A percentile compares a stretch with the other conserved stretches of the same genome.
Conservation (phyloP, 1,140 invertebrate species). For the Sminthurinus signatus region DNA sequence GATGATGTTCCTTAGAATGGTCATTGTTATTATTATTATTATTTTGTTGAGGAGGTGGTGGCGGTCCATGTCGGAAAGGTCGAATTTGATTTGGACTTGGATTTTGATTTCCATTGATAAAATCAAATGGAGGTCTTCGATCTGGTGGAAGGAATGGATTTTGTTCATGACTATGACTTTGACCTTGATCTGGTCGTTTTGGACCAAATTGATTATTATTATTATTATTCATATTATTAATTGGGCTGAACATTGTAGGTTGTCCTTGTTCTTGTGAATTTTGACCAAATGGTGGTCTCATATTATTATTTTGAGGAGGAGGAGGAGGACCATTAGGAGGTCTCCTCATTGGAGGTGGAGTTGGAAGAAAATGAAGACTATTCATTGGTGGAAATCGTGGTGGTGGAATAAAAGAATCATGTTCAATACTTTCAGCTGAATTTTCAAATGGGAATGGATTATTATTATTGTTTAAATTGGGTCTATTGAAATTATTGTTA, state of each 20-base stretch:
- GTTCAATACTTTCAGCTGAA: not conserved
- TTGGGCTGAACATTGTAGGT: too few relatives aligned
- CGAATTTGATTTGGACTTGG: conserved; percentile 10
- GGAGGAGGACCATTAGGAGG: not conserved
- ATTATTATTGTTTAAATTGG: too few relatives aligned
- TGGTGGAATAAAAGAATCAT: conserved; percentile 7
- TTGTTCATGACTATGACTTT: not conserved
- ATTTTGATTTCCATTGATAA: not conserved
- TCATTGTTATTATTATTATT: too few relatives aligned
- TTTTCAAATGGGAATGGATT: not conserved
- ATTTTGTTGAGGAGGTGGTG: not conserved
- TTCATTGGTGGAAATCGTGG: conserved; percentile 2
- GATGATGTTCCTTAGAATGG: too few relatives aligned
- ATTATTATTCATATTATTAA: too few relatives aligned
- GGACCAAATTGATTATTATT: not conserved
- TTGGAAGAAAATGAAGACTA: conserved; percentile 8
- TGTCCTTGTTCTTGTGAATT: not conserved
- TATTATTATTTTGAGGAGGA: conserved; percentile 4
- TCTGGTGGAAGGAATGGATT: not conserved
- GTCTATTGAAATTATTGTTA: too few relatives aligned
- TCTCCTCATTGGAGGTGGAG: conserved; percentile 4
- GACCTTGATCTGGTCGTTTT: conserved; percentile 7
- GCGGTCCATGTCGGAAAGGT: not conserved
- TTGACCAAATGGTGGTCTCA: not conserved
- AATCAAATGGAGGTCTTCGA: too few relatives aligned